These are phyloP conservation scores for Laspeyria flexula DNA, from an alignment of 2,888 invertebrate genomes.

Conservation along the genomic window DNA sequence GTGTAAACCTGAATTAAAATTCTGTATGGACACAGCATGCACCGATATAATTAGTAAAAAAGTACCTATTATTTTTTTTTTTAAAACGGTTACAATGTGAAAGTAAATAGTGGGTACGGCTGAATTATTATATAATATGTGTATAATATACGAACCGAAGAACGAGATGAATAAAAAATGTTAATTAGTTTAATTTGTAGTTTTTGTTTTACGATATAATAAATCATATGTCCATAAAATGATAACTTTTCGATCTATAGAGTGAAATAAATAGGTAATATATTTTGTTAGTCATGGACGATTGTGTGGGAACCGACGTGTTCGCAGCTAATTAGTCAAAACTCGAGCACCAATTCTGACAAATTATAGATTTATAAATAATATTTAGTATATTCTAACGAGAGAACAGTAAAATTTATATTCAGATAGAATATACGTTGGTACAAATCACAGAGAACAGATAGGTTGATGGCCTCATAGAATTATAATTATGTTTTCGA, in stretches of 20 bases:
- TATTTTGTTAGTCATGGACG: constrained; percentile 30
- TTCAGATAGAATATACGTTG: constrained; percentile 13
- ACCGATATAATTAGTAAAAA: no score
- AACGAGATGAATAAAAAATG: constrained; percentile 10
- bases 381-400: constrained; percentile 7
- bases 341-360: constrained; percentile 35
- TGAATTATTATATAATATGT: no score
- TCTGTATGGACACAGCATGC: no score
- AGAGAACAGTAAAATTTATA: constrained; percentile 12
- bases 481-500: constrained; percentile 56
- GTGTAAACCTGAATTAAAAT: no score
- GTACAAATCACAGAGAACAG: constrained; percentile 40
- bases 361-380: constrained; percentile 37
- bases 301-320: constrained; percentile 38
- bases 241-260: constrained; percentile 27
- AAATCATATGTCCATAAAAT: constrained; percentile 40
- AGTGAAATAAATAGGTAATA: constrained; percentile 36
- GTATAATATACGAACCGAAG: no score
- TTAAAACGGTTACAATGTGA: no score
- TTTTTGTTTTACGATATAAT: constrained; percentile 25
- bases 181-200: constrained; percentile 12
- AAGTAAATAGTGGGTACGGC: no score
- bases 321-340: constrained; percentile 45
- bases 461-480: constrained; percentile 53
- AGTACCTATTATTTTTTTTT: no score